Percentiles rank a stretch among this genome's conserved stretches.
These are phyloP conservation scores for Ectemnius cavifrons DNA, from an alignment of 2,888 invertebrate genomes.

Conservation along the genomic window DNA sequence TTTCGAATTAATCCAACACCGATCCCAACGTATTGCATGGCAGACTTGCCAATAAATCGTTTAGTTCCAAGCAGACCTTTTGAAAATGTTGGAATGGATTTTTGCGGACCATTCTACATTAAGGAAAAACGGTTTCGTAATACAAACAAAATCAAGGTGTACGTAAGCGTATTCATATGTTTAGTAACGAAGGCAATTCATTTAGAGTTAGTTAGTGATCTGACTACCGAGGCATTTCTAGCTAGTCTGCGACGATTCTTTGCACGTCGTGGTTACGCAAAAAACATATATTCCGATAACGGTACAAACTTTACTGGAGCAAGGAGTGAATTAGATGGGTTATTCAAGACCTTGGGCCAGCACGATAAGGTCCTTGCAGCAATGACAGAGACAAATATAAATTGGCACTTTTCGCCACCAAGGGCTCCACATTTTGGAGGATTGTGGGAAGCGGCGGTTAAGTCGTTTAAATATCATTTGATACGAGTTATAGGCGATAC, in stretches of 20 bases:
- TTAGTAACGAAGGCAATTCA: background rate
- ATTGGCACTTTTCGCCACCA: too few species aligned
- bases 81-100: background rate
- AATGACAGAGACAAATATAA: too few species aligned
- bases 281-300: background rate
- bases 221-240: too few species aligned
- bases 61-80: background rate
- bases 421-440: too few species aligned
- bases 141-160: background rate
- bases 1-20: too few species aligned
- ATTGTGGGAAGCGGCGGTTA: too few species aligned
- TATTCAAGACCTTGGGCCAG: background rate
- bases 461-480: too few species aligned
- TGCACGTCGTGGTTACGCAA: background rate
- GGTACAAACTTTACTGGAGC: slow-evolving; percentile 8
- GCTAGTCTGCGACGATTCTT: background rate
- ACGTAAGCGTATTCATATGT: slow-evolving; percentile 5
- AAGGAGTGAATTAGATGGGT: background rate
- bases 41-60: background rate
- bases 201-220: too few species aligned
- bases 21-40: background rate
- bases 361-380: too few species aligned
- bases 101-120: slow-evolving; percentile 1
- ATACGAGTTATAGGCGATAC: too few species aligned
- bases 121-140: background rate